Evolutionary conservation across 2,888 invertebrate genomes (phyloP).

Genomic region (Allolobophora icterica): DNA sequence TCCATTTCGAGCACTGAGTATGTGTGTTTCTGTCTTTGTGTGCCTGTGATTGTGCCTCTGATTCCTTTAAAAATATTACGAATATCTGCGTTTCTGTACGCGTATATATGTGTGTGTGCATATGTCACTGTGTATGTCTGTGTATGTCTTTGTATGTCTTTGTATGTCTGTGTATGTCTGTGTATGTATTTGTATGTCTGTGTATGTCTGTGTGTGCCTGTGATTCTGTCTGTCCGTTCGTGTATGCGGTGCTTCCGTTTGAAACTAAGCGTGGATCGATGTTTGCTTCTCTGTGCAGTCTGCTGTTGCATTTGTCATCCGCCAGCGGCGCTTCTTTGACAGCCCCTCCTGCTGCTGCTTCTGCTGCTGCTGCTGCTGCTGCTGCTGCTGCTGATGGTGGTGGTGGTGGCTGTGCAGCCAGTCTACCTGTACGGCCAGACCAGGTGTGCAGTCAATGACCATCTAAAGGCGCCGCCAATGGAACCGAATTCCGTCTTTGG

Average conservation of each 20-base stretch:
- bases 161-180: background rate
- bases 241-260: background rate
- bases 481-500: background rate
- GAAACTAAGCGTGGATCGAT: background rate
- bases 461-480: slow-evolving; percentile 17
- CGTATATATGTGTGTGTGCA: background rate
- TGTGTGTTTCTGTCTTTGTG: no score
- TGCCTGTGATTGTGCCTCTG: no score
- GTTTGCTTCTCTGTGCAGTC: background rate
- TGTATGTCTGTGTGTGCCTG: background rate
- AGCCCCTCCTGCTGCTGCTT: background rate
- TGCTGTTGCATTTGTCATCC: background rate
- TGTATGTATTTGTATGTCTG: background rate
- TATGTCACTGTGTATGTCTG: background rate
- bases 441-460: background rate
- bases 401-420: background rate
- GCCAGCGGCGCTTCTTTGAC: background rate
- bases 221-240: background rate
- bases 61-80: no score
- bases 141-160: background rate
- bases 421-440: background rate
- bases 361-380: background rate
- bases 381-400: background rate
- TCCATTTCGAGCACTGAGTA: no score
- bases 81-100: no score